Evolutionary conservation across 2,888 invertebrate genomes (phyloP).

Genomic region (Taphrorychus bicolor): DNA sequence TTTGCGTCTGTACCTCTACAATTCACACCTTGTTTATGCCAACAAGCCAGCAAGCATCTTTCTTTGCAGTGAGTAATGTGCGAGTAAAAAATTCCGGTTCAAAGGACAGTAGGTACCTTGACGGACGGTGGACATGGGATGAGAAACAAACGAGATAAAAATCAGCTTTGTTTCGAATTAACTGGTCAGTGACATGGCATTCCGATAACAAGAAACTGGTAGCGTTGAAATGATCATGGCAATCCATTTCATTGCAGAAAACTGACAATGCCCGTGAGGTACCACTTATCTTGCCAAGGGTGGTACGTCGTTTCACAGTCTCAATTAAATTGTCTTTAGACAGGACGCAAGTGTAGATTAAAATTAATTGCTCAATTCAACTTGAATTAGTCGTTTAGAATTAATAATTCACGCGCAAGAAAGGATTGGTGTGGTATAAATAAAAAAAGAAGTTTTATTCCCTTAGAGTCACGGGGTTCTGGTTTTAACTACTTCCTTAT

Average conservation of each 20-base stretch:
- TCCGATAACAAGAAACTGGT: slow-evolving; percentile 34
- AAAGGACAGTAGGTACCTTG: background rate
- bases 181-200: slow-evolving; percentile 35
- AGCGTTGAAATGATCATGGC: slow-evolving; percentile 28
- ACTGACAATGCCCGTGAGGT: slow-evolving; percentile 17
- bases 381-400: no score
- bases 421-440: no score
- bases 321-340: no score
- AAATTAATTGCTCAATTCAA: no score
- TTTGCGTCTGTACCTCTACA: background rate
- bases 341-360: no score
- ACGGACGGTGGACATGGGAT: slow-evolving; percentile 5
- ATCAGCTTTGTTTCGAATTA: slow-evolving; percentile 33
- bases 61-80: background rate
- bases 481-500: slow-evolving; percentile 22
- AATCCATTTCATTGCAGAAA: slow-evolving; percentile 16
- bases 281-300: no score
- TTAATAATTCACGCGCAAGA: no score
- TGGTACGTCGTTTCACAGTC: no score
- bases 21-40: no score
- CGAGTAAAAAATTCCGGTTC: background rate
- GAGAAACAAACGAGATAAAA: slow-evolving; percentile 24
- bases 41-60: background rate
- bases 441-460: no score
- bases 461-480: slow-evolving; percentile 4